Evolutionary conservation across 2,797 vertebrate species (phyloP).

Genomic region (Chiroxiphia lanceolata): DNA sequence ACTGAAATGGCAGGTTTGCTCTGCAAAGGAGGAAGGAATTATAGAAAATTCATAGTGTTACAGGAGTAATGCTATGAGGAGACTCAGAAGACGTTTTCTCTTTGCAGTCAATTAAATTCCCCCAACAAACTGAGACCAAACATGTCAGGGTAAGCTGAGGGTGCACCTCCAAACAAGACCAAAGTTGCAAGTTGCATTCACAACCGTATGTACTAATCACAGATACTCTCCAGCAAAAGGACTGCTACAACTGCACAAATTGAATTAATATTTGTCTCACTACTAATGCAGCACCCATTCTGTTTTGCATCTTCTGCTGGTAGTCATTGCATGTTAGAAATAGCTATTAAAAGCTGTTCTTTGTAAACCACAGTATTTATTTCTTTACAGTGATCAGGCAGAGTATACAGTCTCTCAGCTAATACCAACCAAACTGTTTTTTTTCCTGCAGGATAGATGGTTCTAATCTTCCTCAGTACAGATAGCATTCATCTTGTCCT

Average conservation of each 20-base stretch:
- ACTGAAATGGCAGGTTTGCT: not conserved
- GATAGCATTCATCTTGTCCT: conserved; percentile 39
- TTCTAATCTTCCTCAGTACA: conserved; percentile 46
- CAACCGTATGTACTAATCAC: not conserved
- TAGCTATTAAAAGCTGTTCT: not conserved
- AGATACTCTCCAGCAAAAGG: not conserved
- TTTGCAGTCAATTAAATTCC: not conserved
- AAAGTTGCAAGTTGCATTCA: not conserved
- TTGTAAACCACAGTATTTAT: not conserved
- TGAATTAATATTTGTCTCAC: not conserved
- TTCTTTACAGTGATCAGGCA: not conserved
- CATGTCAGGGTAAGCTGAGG: not conserved
- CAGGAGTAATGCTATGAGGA: not conserved
- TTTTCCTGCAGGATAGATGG: conserved; percentile 13
- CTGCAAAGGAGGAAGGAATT: not conserved
- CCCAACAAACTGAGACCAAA: not conserved
- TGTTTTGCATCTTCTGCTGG: not conserved
- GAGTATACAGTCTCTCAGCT: not conserved
- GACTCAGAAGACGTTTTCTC: not conserved
- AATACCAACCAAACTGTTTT: not conserved
- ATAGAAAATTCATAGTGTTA: not conserved
- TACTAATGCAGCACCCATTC: not conserved
- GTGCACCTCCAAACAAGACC: not conserved
- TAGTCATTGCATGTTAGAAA: not conserved
- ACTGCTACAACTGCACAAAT: not conserved